A percentile compares a stretch with the other conserved stretches of the same genome.
phyloP scores from a whole-genome alignment of 2,797 vertebrate genomes.

The Coranthus polyacanthus region DNA sequence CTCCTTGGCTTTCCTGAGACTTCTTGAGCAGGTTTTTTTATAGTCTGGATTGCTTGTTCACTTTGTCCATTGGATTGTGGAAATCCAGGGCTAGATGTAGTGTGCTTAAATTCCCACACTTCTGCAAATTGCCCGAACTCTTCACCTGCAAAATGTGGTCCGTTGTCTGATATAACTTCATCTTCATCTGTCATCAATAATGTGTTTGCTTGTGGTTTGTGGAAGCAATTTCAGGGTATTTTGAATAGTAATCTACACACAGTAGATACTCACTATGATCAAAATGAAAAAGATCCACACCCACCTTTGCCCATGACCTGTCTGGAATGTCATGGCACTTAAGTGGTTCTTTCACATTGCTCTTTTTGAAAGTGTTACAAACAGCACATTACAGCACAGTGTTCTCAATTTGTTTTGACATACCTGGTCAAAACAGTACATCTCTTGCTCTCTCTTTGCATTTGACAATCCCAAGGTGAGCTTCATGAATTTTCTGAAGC shows the following conservation, averaged over 20 bases:
- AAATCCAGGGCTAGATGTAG: not conserved
- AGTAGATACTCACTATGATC: slow-evolving; percentile 9
- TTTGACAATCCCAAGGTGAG: not conserved
- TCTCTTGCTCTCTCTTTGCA: not conserved
- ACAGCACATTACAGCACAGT: no score
- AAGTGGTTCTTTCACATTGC: not conserved
- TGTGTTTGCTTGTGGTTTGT: not conserved
- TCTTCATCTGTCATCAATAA: slow-evolving; percentile 5
- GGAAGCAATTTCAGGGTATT: slow-evolving; percentile 1
- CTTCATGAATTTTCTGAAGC: not conserved
- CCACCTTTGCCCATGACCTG: slow-evolving; percentile 12
- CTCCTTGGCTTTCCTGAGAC: not conserved
- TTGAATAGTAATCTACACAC: slow-evolving; percentile 26
- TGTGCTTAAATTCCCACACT: not conserved
- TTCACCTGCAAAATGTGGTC: not conserved
- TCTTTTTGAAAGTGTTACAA: not conserved
- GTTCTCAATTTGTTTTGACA: no score
- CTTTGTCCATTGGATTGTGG: slow-evolving; percentile 16
- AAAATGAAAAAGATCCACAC: slow-evolving; percentile 18
- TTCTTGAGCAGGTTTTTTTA: slow-evolving; percentile 2
- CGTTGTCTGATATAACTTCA: not conserved
- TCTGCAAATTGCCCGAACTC: not conserved
- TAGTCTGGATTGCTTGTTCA: not conserved
- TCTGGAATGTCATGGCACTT: not conserved
- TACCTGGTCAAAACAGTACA: no score